Percentiles rank a stretch among this genome's conserved stretches.
phyloP scores from a whole-genome alignment of 1,140 invertebrate genomes.

The Drosophila mauritiana region DNA sequence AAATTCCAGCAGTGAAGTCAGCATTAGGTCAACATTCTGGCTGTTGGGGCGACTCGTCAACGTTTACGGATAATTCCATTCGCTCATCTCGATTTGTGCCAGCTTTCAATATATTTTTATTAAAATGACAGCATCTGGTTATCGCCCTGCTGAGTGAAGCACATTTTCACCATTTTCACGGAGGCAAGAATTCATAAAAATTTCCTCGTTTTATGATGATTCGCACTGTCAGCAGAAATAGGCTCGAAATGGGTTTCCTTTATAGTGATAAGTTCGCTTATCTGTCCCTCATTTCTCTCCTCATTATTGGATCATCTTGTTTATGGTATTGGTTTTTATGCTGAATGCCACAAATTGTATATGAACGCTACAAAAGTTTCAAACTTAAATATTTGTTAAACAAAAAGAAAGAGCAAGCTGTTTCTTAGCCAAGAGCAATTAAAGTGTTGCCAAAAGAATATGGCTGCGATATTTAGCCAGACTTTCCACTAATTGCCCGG shows the following conservation, averaged over 20 bases:
- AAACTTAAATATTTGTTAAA: neutral
- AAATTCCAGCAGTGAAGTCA: conserved; percentile 36
- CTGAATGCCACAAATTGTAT: no score
- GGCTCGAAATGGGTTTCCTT: conserved; percentile 3
- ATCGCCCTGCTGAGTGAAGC: conserved; percentile 28
- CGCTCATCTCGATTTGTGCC: conserved; percentile 45
- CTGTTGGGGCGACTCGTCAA: conserved; percentile 52
- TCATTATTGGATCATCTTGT: conserved; percentile 17
- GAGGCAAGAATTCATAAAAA: conserved; percentile 36
- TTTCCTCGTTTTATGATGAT: conserved; percentile 47
- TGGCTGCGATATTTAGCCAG: conserved; percentile 44
- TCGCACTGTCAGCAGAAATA: conserved; percentile 36
- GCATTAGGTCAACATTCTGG: conserved; percentile 48
- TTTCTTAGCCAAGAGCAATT: conserved; percentile 9
- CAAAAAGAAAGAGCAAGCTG: no score
- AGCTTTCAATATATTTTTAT: conserved; percentile 63
- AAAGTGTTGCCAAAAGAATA: conserved; percentile 21
- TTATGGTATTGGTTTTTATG: conserved; percentile 8
- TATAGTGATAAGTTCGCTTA: conserved; percentile 15
- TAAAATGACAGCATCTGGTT: conserved; percentile 58
- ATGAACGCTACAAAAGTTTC: neutral
- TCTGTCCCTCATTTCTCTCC: neutral
- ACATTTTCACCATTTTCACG: conserved; percentile 14
- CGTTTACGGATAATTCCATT: conserved; percentile 44
- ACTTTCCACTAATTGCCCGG: conserved; percentile 47